Evolutionary conservation across 92 coral and sea anemone genomes (phyloP).

Genomic region (Diadumene lineata): DNA sequence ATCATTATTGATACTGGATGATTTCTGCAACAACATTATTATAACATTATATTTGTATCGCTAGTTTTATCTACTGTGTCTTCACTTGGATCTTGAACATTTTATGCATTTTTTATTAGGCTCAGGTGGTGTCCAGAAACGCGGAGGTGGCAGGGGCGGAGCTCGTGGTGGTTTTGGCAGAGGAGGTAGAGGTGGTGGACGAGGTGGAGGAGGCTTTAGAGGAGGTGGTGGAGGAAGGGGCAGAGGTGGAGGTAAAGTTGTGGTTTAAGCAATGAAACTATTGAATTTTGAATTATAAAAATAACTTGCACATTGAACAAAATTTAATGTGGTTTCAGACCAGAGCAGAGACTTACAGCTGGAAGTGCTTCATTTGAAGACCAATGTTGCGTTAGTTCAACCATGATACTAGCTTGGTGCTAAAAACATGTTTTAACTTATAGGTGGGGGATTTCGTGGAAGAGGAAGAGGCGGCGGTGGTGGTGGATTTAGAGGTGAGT

Average conservation of each 20-base stretch:
- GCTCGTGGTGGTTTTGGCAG: conserved; percentile 61
- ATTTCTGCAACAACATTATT: too few relatives aligned
- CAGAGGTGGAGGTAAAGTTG: conserved; percentile 24
- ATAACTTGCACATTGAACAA: background rate
- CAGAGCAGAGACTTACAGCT: too few relatives aligned
- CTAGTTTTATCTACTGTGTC: too few relatives aligned
- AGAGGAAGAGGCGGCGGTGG: conserved; percentile 24
- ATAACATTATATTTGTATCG: too few relatives aligned
- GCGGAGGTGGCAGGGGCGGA: conserved; percentile 78
- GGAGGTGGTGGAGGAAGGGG: conserved; percentile 39
- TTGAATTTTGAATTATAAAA: background rate
- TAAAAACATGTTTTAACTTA: background rate
- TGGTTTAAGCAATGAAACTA: background rate
- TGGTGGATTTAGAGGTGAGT: conserved; percentile 30
- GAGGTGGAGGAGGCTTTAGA: conserved; percentile 41
- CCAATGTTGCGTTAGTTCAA: too few relatives aligned
- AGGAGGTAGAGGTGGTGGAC: conserved; percentile 41
- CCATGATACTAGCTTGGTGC: too few relatives aligned
- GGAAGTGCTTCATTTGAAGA: too few relatives aligned
- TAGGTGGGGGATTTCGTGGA: conserved; percentile 21
- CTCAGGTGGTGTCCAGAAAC: conserved; percentile 70
- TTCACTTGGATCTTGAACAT: too few relatives aligned
- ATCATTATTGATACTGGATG: too few relatives aligned
- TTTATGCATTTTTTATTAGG: conserved; percentile 2
- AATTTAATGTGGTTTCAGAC: too few relatives aligned